Evolutionary conservation across 92 coral and sea anemone genomes (phyloP), one percentile per base, ranked within the genome.

Genomic region (Anthopleura xanthogrammica): DNA sequence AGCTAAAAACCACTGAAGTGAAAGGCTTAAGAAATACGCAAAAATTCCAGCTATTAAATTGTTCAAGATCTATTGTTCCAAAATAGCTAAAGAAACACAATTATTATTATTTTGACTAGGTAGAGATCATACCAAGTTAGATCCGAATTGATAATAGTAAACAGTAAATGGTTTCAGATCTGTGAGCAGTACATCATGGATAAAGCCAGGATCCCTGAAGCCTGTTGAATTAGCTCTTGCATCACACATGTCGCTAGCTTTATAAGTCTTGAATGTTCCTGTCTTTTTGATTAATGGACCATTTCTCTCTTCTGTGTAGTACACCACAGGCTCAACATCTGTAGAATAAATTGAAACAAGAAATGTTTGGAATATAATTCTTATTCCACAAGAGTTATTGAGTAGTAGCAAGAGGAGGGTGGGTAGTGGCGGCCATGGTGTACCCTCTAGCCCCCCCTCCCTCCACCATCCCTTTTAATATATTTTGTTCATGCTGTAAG

Each of bases 141-240:
- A 85, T 71, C 95, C 95, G 72, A 60, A 92, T 10, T 89, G 86
- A 72, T 92, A 92, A 89, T 71, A 89, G 55, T 92, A 92, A n/a
- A 80, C 75, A 9, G 91, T 77, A 7, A 88, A 87, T 20, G 93
- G 91, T 60, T 77, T 87, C 72, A 92, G 86, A 48, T 73, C 84
- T 41, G 89, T 86, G 14, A 92, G 72, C 16, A 89, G 88, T 41
- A 92, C 93, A 70, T 92, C 90, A 60, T 92, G 95, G 58, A 92
- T 92, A 79, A 79, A 87, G 19, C 95, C 95, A 70, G 95, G 95
- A 72, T 82, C 87, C 10, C 76, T 76, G 79, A 90, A 90, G 6
- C 86, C 87, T 39, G 42, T 56, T 2, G 80, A 57, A 40, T 90
- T 88, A 6, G 93, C 93, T 10, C 86, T 88, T 0, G 76, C 62